Percentiles rank a stretch among this genome's conserved stretches.
phyloP scores from a whole-genome alignment of 2,888 invertebrate genomes.

The Sphaerophoria rueppellii region DNA sequence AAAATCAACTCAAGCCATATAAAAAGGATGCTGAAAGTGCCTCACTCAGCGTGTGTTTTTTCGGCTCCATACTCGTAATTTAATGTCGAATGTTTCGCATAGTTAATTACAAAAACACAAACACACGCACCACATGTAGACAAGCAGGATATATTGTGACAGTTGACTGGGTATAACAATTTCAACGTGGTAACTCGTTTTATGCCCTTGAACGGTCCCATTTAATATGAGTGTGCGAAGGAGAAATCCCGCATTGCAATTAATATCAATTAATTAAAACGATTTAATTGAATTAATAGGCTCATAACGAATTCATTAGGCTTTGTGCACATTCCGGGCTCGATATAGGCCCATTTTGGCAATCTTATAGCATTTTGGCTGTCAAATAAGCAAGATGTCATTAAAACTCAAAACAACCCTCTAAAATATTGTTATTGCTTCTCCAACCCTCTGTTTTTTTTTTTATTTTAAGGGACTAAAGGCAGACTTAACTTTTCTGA shows the following conservation, averaged over 20 bases:
- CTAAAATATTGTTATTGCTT: slow-evolving; percentile 4
- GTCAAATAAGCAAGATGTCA: slow-evolving; percentile 65
- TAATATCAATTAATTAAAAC: slow-evolving; percentile 74
- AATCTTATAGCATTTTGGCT: slow-evolving; percentile 20
- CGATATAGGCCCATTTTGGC: slow-evolving; percentile 13
- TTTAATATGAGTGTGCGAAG: background rate
- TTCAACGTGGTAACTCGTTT: slow-evolving; percentile 41
- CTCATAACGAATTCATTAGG: slow-evolving; percentile 73
- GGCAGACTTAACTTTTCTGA: slow-evolving; percentile 16
- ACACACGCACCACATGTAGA: slow-evolving; percentile 9
- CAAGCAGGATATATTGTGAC: background rate
- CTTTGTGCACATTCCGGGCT: slow-evolving; percentile 35
- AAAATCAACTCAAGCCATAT: background rate
- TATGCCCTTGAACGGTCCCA: slow-evolving; percentile 51
- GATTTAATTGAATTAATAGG: slow-evolving; percentile 73
- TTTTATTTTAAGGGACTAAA: background rate
- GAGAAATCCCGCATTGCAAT: slow-evolving; percentile 54
- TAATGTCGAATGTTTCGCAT: slow-evolving; percentile 68
- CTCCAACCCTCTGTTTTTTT: background rate
- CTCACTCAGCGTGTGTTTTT: slow-evolving; percentile 32
- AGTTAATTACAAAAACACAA: slow-evolving; percentile 57
- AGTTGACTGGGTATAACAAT: slow-evolving; percentile 56
- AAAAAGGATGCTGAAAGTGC: slow-evolving; percentile 55
- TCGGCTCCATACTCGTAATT: slow-evolving; percentile 34
- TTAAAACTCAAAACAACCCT: slow-evolving; percentile 35